phyloP scores from a whole-genome alignment of 2,888 invertebrate genomes.

The Boloria euphrosyne region DNA sequence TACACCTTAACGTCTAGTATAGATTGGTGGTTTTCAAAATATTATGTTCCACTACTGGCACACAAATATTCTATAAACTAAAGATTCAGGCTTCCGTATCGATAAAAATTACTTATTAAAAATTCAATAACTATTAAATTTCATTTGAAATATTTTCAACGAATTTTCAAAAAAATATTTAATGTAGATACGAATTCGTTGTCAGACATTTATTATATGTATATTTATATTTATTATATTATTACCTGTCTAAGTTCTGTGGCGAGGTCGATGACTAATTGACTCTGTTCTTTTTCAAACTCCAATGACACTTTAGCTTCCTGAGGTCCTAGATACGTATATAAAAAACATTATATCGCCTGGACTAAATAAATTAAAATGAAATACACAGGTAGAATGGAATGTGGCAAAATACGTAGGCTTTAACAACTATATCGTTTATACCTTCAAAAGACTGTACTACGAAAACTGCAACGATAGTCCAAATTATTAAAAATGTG shows the following conservation, averaged over 20 bases:
- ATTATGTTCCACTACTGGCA: too few species aligned
- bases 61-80: too few species aligned
- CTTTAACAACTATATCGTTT: not conserved
- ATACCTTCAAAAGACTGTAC: constrained; percentile 86
- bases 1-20: too few species aligned
- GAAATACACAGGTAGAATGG: too few species aligned
- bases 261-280: constrained; percentile 84
- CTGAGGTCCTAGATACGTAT: constrained; percentile 76
- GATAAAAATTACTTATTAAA: too few species aligned
- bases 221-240: not conserved
- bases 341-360: not conserved
- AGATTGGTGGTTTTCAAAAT: too few species aligned
- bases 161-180: too few species aligned
- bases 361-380: not conserved
- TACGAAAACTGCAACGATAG: constrained; percentile 83
- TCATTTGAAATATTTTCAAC: too few species aligned
- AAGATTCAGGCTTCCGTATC: too few species aligned
- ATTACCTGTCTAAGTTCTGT: constrained; percentile 83
- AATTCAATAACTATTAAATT: too few species aligned
- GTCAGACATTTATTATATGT: not conserved
- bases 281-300: constrained; percentile 82
- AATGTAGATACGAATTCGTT: not conserved
- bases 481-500: constrained; percentile 83
- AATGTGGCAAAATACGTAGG: too few species aligned
- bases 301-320: constrained; percentile 80